Evolutionary conservation across 2,113 vertebrate species (phyloP).

Genomic region (Strix uralensis): DNA sequence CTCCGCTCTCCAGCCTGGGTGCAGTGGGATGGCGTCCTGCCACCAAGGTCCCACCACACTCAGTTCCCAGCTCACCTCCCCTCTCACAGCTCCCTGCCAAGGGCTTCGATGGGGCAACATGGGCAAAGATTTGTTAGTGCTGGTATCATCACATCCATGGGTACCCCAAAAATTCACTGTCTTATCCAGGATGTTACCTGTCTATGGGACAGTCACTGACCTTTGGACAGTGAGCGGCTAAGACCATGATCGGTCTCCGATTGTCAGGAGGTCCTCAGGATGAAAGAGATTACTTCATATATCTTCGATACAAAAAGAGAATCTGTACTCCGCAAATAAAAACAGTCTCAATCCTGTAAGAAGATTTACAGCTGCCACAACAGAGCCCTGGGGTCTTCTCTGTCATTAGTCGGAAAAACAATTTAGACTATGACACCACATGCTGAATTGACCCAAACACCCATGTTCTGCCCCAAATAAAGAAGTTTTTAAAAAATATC

Average conservation of each 20-base stretch:
- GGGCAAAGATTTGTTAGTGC: not conserved
- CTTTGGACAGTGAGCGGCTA: not conserved
- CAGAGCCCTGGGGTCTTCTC: not conserved
- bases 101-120: rapidly evolving
- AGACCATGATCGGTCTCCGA: not conserved
- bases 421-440: not conserved
- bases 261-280: not conserved
- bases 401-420: conserved; percentile 31
- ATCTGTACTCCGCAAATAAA: conserved; percentile 22
- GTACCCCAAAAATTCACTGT: not conserved
- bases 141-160: rapidly evolving
- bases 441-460: not conserved
- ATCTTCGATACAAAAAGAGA: not conserved
- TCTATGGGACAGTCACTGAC: not conserved
- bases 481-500: conserved; percentile 55
- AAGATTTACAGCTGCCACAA: conserved; percentile 22
- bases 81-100: not conserved
- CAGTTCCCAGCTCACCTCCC: rapidly evolving
- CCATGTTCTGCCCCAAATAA: not conserved
- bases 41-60: rapidly evolving
- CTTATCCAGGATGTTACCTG: not conserved
- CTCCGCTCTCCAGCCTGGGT: not conserved
- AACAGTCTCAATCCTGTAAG: conserved; percentile 22
- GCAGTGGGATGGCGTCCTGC: rapidly evolving
- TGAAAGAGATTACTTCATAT: not conserved